Base-by-base conservation (phyloP, 2,797 vertebrate genomes). In the Anguilla obscura region DNA sequence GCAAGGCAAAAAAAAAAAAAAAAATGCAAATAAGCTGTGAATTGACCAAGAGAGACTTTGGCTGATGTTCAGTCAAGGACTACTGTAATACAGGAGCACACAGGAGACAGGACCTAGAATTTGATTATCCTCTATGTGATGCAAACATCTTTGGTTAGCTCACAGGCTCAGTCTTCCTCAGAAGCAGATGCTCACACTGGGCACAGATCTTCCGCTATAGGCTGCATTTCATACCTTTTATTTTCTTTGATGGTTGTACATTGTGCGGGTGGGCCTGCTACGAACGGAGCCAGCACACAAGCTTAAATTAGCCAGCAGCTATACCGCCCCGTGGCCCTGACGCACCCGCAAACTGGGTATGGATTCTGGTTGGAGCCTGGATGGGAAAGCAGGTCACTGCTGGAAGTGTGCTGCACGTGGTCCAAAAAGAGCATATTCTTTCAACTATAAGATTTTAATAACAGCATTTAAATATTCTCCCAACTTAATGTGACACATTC, bases 1-100 rank as follows among this genome's bases (percentile, higher is more conserved):
- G 86, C 54, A 60, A 87, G 54, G 54, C 76, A 87, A 87, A 87
- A 40, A 63, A 45, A 45, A 4, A 45, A 45, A 45, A 45, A 45
- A 52, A 52, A 63, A 87, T 45, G 80, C 76, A 4, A 45, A 7
- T 4, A 27, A 48, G 1, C 21, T 6, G 0, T 12, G 54, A 33
- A 82, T 30, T 40, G 30, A 33, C 10, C 16, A 1, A 45, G 40
- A 45, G 40, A 45, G 40, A 36, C 14, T 36, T 18, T 18, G 0
- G 36, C 21, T 4, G 66, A 27, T 71, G 33, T 36, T 33, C 4
- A 14, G 36, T 24, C 6, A 60, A 56, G 74, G 54, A 12, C 27
- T 36, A 16, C 54, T 45, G 40, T 45, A 16, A 16, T 33, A 12
- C 56, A 36, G 21, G 40, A 1, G 18, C 40, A 12, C 33, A 45